Evolutionary conservation across 2,113 vertebrate species (phyloP), one percentile per base, ranked within the genome.

Genomic region (Andinoacara biseriatus): DNA sequence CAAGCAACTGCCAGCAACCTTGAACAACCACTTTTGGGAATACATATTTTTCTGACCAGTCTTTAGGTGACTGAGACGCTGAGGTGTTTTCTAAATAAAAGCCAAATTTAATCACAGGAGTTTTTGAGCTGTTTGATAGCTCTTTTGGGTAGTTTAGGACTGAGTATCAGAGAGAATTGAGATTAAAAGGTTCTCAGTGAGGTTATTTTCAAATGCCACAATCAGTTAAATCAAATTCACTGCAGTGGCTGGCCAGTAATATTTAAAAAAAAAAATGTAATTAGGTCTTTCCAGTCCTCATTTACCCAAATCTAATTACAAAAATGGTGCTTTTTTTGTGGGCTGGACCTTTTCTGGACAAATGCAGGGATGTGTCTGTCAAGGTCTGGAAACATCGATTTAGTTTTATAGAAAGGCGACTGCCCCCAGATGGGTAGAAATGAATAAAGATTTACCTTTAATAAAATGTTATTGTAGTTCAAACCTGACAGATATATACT

Each of bases 401-500:
- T 52, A 72, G 4, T 22, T n/a, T 56, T n/a, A 10, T 22, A 49
- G 46, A n/a, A 56, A 56, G 9, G 20, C 4, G 9, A 57, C 54
- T 57, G 54, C 54, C 5, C 14, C 46, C 15, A n/a, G 46, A 5
- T 49, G 15, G 46, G 46, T 49, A 15, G 43, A 72, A 46, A 0
- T 18, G 20, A 52, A 31, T 29, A 52, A 20, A 1, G 5, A 72
- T 72, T 72, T 31, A 72, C 26, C 26, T 72, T 72, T 52, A 72
- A 0, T 52, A 14, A 72, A 52, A 54, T 10, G 10, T 31, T 72
- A 1, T 31, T n/a, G 67, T 31, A 52, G 0, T 0, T 72, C 20
- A 13, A 52, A 74, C 31, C 22, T 61, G 75, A 76, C 74, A 76
- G 75, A 61, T 74, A 81, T 58, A 74, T 69, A 76, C 40, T 35